Base-by-base conservation (phyloP, 2,113 vertebrate species). In the Dicaeum eximium region DNA sequence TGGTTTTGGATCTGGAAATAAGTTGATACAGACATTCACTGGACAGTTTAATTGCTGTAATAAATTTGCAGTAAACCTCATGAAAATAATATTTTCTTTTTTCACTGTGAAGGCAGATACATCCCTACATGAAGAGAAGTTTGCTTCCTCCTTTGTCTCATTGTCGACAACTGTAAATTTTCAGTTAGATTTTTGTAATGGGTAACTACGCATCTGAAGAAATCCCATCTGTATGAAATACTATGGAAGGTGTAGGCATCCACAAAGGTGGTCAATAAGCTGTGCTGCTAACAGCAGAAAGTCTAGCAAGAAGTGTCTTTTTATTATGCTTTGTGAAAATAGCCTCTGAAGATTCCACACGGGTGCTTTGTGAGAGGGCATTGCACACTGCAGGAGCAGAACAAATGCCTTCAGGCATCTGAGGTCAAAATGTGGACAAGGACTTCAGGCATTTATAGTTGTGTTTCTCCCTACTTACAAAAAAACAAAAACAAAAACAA, bases 1-100 rank as follows among this genome's bases (percentile, higher is more conserved):
- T 97, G 83, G 73, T 94, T 97, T 95, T 91, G 74, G 80, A 93
- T 92, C 61, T 95, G 84, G 77, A 96, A 97, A 91, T 95, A 95
- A 95, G 91, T 91, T 95, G 88, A 88, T 70, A 42, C 86, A 80
- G 78, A 30, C 86, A 91, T 79, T 94, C 93, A 79, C 73, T 79
- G 91, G 94, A 87, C 92, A 86, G 77, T 95, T 97, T 93, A 89
- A 97, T 91, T 91, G 53, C 95, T 66, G 56, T 90, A 92, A 94
- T 93, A 96, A 97, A 84, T 74, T 95, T 89, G 54, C 73, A 93
- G 84, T 94, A 94, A 97, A 96, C 56, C 53, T 90, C 2, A 4
- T 88, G 86, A 92, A 97, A 95, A 65, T 65, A 78, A 24, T 83
- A 48, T 88, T 95, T 94, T 81, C 25, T 67, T 84, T 90, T 73